Percentiles rank a stretch among this genome's conserved stretches.
Evolutionary conservation across 2,888 invertebrate species (phyloP).

Genomic region (Gerosis bhagava): DNA sequence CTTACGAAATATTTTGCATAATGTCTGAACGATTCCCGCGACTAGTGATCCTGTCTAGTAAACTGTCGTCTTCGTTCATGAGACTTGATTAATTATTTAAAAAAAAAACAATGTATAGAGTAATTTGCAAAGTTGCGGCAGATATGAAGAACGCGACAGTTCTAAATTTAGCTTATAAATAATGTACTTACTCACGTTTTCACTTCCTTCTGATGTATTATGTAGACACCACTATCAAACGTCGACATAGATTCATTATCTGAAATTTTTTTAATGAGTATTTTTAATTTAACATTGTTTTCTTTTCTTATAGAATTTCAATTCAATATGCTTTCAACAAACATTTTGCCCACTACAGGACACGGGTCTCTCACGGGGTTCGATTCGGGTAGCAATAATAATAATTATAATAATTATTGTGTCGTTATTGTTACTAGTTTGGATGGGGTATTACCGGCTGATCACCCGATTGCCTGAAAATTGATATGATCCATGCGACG

Average conservation of each 20-base stretch:
- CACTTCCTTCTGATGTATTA: slow-evolving; percentile 49
- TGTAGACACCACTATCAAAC: slow-evolving; percentile 53
- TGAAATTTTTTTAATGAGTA: slow-evolving; percentile 42
- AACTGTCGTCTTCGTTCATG: slow-evolving; percentile 63
- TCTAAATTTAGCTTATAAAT: slow-evolving; percentile 36
- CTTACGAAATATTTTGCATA: slow-evolving; percentile 48
- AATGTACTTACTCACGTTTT: slow-evolving; percentile 63
- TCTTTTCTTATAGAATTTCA: too few relatives aligned
- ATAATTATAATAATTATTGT: too few relatives aligned
- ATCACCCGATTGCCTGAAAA: too few relatives aligned
- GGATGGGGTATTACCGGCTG: too few relatives aligned
- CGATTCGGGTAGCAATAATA: too few relatives aligned
- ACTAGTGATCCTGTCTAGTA: slow-evolving; percentile 46
- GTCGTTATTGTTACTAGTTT: too few relatives aligned
- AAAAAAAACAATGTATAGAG: slow-evolving; percentile 34
- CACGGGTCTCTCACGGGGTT: too few relatives aligned
- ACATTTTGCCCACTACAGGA: too few relatives aligned
- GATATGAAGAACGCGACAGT: slow-evolving; percentile 32
- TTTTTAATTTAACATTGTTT: not conserved
- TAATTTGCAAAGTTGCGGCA: slow-evolving; percentile 37
- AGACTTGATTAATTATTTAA: slow-evolving; percentile 42
- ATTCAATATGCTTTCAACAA: too few relatives aligned
- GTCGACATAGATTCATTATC: slow-evolving; percentile 55
- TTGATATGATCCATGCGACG: too few relatives aligned
- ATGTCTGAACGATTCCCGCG: slow-evolving; percentile 38